These are phyloP conservation scores for Polypedilum vanderplanki DNA, from an alignment of 1,140 invertebrate species.

Conservation along the genomic window DNA sequence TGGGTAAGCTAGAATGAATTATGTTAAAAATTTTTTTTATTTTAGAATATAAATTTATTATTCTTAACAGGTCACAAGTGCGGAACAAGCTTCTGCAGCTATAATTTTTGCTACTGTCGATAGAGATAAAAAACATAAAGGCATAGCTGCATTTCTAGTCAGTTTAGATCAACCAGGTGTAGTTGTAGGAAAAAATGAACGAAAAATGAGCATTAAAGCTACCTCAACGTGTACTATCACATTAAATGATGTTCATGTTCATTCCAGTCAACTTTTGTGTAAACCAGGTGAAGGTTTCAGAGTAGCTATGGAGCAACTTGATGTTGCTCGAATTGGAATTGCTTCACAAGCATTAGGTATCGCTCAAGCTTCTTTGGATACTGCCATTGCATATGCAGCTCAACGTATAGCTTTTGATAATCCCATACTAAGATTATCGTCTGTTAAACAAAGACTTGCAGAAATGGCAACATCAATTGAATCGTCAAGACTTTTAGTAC, in stretches of 20 bases:
- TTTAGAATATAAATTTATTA: no score
- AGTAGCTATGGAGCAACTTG: constrained; percentile 75
- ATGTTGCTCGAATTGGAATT: constrained; percentile 74
- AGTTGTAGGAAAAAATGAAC: constrained; percentile 57
- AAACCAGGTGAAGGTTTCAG: constrained; percentile 67
- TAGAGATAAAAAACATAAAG: constrained; percentile 62
- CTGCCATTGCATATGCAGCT: constrained; percentile 73
- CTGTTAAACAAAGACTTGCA: constrained; percentile 65
- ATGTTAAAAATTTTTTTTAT: no score
- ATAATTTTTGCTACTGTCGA: constrained; percentile 72
- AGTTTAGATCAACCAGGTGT: constrained; percentile 44
- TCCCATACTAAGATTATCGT: constrained; percentile 67
- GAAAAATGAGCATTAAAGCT: constrained; percentile 61
- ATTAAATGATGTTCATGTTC: constrained; percentile 23
- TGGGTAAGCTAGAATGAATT: constrained; percentile 72
- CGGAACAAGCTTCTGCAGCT: constrained; percentile 56
- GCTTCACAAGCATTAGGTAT: constrained; percentile 73
- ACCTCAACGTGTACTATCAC: constrained; percentile 5
- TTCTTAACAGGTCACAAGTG: constrained; percentile 56
- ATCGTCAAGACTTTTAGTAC: constrained; percentile 70
- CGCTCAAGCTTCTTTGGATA: constrained; percentile 75
- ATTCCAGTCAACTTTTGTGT: constrained; percentile 34
- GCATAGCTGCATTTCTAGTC: constrained; percentile 44
- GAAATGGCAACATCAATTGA: constrained; percentile 80
- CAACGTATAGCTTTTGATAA: constrained; percentile 73